Evolutionary conservation across 2,797 vertebrate species (phyloP), one percentile per base, ranked within the genome.

Genomic region (Melanotaenia pygmaea): DNA sequence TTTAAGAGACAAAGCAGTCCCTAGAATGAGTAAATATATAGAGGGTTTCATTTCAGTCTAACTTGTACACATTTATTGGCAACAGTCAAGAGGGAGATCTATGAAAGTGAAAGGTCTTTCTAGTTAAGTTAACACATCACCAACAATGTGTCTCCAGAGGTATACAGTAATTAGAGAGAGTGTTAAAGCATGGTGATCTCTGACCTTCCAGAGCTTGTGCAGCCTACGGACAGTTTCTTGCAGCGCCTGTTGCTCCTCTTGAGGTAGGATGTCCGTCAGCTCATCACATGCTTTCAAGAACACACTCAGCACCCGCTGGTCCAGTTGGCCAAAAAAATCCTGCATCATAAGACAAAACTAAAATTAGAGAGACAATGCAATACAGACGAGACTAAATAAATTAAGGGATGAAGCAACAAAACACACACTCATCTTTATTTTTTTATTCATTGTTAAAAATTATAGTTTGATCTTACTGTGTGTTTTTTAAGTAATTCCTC

Each of bases 271-370:
- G 92, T 99, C 98, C 0, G 97, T 99, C 71, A 99, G 95, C 74
- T 99, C 98, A 45, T 99, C 98, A 13, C 98, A 99, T 0, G 98
- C 98, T 92, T 99, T 99, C 82, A 99, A 87, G 88, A 99, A 99
- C 22, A 97, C 92, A 1, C 98, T 99, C 69, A 99, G 94, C 28
- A 98, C 91, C 63, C 96, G 94, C 90, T 98, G 97, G 86, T 99
- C 98, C 90, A 99, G 85, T 54, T 98, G 97, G 20, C 94, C 95
- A 80, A 99, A 98, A 75, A 98, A 97, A 70, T 98, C 97, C 98
- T 99, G 84, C 18, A 63, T 35, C 64, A 13, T 22, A 66, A 77
- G 12, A 64, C 20, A 57, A 20, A 24, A 20, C 4, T 1, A 0
- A 53, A 57, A 16, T 50, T 28, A 65, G 5, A 54, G 18, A 60